phyloP scores from a whole-genome alignment of 1,140 invertebrate species.

The Trichogramma pretiosum region DNA sequence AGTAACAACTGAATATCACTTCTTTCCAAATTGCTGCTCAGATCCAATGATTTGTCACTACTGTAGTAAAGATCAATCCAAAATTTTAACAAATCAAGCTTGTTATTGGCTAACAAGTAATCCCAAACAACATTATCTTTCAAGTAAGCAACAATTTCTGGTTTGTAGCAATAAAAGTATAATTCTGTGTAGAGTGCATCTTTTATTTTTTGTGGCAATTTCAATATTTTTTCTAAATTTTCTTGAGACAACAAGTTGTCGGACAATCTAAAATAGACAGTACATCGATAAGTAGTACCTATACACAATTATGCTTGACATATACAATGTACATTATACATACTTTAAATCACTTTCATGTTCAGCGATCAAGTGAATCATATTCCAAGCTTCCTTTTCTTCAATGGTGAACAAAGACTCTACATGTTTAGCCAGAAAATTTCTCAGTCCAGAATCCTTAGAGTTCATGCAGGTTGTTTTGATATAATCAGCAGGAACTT shows the following conservation, averaged over 20 bases:
- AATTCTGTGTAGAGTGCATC: conserved; percentile 32
- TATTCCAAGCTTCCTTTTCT: conserved; percentile 48
- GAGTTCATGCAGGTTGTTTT: conserved; percentile 47
- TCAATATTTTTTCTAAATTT: conserved; percentile 31
- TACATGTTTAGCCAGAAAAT: conserved; percentile 53
- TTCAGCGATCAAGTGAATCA: conserved; percentile 47
- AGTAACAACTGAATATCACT: conserved; percentile 28
- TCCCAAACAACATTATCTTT: conserved; percentile 29
- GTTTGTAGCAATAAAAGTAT: conserved; percentile 30
- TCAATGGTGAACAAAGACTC: conserved; percentile 42
- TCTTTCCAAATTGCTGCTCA: background rate
- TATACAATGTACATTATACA: conserved; percentile 7
- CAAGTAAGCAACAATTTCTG: conserved; percentile 23
- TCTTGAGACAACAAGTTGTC: conserved; percentile 24
- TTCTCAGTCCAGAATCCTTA: conserved; percentile 44
- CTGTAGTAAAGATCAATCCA: conserved; percentile 32
- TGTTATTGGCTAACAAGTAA: conserved; percentile 32
- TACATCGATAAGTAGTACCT: background rate
- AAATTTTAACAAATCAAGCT: conserved; percentile 24
- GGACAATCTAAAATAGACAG: background rate
- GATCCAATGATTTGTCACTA: background rate
- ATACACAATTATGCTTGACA: background rate
- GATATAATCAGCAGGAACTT: conserved; percentile 50
- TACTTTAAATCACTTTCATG: conserved; percentile 34
- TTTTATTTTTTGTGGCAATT: conserved; percentile 27